phyloP scores from a whole-genome alignment of 2,888 invertebrate species.

The Hyppa rectilinea region DNA sequence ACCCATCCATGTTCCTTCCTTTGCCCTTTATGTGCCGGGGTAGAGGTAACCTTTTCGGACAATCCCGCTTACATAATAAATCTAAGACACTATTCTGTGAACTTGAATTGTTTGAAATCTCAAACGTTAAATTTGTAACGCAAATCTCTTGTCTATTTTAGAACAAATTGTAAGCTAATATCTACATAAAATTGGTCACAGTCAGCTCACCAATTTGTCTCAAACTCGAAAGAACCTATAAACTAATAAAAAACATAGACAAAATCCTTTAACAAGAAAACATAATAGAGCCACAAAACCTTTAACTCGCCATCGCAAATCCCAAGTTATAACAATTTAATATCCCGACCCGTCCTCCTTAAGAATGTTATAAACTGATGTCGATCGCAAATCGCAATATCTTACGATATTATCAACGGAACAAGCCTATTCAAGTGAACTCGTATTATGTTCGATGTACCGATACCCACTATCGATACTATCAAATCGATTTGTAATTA shows the following conservation, averaged over 20 bases:
- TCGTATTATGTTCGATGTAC: constrained; percentile 38
- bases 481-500: constrained; percentile 46
- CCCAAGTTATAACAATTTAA: constrained; percentile 71
- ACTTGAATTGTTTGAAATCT: background rate
- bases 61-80: no score
- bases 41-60: no score
- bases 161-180: background rate
- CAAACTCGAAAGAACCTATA: constrained; percentile 5
- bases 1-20: no score
- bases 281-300: constrained; percentile 66
- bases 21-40: no score
- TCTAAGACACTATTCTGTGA: background rate
- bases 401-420: constrained; percentile 63
- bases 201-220: background rate
- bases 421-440: constrained; percentile 48
- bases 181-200: background rate
- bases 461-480: constrained; percentile 20
- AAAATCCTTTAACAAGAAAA: constrained; percentile 42
- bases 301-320: constrained; percentile 64
- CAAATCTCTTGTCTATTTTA: no score
- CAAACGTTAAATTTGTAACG: no score
- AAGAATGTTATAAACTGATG: constrained; percentile 70
- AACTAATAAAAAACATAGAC: constrained; percentile 4
- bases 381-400: constrained; percentile 66
- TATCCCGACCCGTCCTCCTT: constrained; percentile 65